Evolutionary conservation across 1,140 invertebrate species (phyloP).

Genomic region (Platorchestia sp.): DNA sequence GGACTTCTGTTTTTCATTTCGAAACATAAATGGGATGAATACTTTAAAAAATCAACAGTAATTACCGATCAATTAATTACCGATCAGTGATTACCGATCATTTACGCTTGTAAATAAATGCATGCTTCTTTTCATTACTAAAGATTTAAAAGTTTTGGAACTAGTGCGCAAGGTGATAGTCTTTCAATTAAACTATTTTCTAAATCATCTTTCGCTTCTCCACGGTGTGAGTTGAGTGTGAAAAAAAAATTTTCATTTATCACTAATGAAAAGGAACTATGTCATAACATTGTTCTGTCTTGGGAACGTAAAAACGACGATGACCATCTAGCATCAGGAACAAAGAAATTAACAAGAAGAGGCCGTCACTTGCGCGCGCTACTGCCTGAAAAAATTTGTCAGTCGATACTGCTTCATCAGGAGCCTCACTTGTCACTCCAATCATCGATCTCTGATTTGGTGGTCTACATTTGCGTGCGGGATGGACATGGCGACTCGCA

Average conservation of each 20-base stretch:
- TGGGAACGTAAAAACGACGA: not conserved
- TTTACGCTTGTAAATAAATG: too few species aligned
- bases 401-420: not conserved
- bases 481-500: not conserved
- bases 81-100: too few species aligned
- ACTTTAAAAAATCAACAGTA: too few species aligned
- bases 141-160: too few species aligned
- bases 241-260: not conserved
- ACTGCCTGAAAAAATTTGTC: not conserved
- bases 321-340: not conserved
- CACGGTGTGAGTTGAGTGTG: not conserved
- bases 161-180: too few species aligned
- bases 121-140: too few species aligned
- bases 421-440: not conserved
- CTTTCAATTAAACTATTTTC: too few species aligned
- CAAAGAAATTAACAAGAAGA: not conserved
- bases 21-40: too few species aligned
- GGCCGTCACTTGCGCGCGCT: not conserved
- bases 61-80: too few species aligned
- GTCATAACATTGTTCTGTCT: not conserved
- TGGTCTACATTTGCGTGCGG: not conserved
- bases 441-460: not conserved
- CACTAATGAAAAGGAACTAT: not conserved
- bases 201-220: not conserved
- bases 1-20: too few species aligned